A percentile compares a stretch with the other conserved stretches of the same genome.
Evolutionary conservation across 2,888 invertebrate species (phyloP).

Genomic region (Trachelus stipa): DNA sequence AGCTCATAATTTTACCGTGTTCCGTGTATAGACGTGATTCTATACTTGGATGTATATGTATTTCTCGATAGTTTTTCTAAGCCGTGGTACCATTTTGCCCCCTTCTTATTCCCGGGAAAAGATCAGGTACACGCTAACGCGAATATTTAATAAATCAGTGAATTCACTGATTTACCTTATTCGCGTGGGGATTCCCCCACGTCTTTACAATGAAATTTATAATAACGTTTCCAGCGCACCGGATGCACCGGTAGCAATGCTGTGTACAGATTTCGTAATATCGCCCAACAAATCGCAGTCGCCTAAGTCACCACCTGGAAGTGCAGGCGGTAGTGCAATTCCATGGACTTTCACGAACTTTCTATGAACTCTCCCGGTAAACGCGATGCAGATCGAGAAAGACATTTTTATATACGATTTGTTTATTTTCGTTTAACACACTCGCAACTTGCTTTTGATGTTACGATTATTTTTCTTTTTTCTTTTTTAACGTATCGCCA

Average conservation of each 20-base stretch:
- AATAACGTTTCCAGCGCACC: background rate
- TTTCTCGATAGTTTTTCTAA: background rate
- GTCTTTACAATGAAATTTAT: background rate
- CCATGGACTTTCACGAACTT: slow-evolving; percentile 40
- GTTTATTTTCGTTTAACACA: background rate
- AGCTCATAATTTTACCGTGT: background rate
- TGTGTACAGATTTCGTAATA: background rate
- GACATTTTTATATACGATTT: background rate
- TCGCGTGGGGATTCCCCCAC: too few species aligned
- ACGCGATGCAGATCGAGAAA: background rate
- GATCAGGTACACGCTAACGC: background rate
- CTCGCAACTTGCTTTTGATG: background rate
- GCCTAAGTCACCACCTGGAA: background rate
- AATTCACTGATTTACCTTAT: too few species aligned
- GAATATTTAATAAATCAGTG: background rate
- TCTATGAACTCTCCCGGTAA: slow-evolving; percentile 18
- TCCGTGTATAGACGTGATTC: background rate
- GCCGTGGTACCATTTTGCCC: background rate
- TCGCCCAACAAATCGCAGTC: background rate
- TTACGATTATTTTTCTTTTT: background rate
- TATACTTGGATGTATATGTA: too few species aligned
- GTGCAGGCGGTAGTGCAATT: background rate
- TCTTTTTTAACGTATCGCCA: background rate
- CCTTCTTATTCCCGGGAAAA: background rate
- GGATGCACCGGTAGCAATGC: background rate